Percentiles rank a stretch among this genome's conserved stretches.
These are phyloP conservation scores for Apogon hyalosoma DNA, from an alignment of 2,797 vertebrate species.

Conservation along the genomic window DNA sequence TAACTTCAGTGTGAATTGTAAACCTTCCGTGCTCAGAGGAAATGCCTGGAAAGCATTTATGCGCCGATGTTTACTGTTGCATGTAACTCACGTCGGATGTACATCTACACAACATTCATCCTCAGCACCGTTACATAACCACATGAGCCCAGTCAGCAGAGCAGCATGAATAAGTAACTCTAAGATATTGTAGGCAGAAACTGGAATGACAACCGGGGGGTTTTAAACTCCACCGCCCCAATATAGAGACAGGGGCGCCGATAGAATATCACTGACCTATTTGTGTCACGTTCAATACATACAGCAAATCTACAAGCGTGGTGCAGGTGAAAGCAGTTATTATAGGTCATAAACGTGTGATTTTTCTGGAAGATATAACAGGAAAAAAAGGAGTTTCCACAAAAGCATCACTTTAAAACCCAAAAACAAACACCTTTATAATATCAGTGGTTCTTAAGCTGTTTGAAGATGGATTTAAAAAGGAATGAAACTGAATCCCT, in stretches of 20 bases:
- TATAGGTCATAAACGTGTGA: neutral
- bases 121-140: slow-evolving; percentile 50
- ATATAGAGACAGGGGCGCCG: neutral
- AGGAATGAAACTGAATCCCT: slow-evolving; percentile 33
- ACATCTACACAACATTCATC: slow-evolving; percentile 9
- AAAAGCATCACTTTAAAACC: slow-evolving; percentile 11
- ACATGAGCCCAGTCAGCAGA: slow-evolving; percentile 46
- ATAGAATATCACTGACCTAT: too few species aligned
- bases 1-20: neutral
- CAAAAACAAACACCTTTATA: neutral
- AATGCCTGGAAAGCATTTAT: slow-evolving; percentile 8
- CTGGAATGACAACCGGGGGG: neutral
- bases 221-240: slow-evolving; percentile 5
- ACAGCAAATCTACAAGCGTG: neutral
- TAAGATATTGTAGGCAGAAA: slow-evolving; percentile 23
- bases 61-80: slow-evolving; percentile 7
- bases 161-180: slow-evolving; percentile 53
- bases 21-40: neutral
- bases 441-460: slow-evolving; percentile 7
- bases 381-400: neutral
- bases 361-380: neutral
- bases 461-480: slow-evolving; percentile 28
- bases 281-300: too few species aligned
- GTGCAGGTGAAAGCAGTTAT: neutral
- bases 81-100: slow-evolving; percentile 10